Base-by-base conservation (phyloP, 2,113 vertebrate genomes). In the Serinus canaria region DNA sequence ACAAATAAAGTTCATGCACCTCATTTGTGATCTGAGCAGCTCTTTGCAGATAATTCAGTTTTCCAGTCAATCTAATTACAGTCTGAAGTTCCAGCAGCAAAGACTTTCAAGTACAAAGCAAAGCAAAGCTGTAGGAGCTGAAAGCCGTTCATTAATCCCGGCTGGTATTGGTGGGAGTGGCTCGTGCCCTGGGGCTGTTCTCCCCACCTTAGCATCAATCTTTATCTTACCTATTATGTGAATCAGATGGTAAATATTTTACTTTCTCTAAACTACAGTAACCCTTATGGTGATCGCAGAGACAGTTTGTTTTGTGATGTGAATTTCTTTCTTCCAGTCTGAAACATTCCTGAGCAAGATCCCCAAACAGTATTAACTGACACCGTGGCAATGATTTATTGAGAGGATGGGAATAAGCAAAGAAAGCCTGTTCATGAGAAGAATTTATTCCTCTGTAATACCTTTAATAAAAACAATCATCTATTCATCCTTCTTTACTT, bases 61-160 rank as follows among this genome's bases (percentile, higher is more conserved):
- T 97, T 83, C 88, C 73, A 92, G 72, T 89, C 93, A 92, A 95
- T 95, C 88, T 92, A 96, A 96, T 97, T 94, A 96, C 24, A 94
- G 83, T 93, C 73, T 87, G 90, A 86, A 94, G 95, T 89, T 87
- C 58, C 8, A 86, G 88, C 85, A 91, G 86, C 83, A 96, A 95
- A 94, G 95, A 96, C 90, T 89, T 94, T 95, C 91, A 96, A 95
- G 85, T 92, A 87, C 94, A 95, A 92, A 96, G 83, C 72, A 87
- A 94, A 89, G 91, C 63, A 93, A 92, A 93, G 2, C 0, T 88
- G 88, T 30, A 77, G 66, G 80, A 95, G 83, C 12, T 60, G 7
- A 75, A 89, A 90, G 80, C 70, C 3, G 0, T 63, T 77, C 95
- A 89, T 92, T 90, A 95, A 93, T 94, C 74, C 89, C 1, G 0